Percentiles rank a stretch among this genome's conserved stretches.
Conservation (phyloP, 2,888 invertebrate genomes). For the Callinectes sapidus region DNA sequence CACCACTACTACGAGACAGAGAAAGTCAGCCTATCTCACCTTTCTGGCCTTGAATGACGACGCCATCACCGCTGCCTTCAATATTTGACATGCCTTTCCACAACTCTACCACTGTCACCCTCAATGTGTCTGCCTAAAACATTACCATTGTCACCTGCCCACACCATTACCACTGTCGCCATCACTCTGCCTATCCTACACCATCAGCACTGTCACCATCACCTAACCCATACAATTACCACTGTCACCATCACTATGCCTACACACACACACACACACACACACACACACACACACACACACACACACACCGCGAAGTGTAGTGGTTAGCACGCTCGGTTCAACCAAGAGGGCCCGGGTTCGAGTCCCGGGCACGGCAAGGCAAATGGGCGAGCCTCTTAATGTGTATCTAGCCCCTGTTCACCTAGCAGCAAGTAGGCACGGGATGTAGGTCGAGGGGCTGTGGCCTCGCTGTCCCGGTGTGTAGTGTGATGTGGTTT, state of each 20-base stretch:
- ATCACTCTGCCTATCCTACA: not conserved
- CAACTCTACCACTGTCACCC: not conserved
- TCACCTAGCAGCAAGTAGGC: no score
- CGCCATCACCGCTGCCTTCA: constrained; percentile 8
- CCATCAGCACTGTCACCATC: not conserved
- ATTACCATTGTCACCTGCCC: not conserved
- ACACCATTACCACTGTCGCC: not conserved
- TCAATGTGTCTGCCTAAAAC: not conserved
- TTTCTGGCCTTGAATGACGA: not conserved
- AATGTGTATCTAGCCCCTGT: no score
- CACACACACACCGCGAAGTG: no score
- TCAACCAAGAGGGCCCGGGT: no score
- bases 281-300: not conserved
- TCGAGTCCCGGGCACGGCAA: no score
- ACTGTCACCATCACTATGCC: no score
- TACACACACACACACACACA: not conserved
- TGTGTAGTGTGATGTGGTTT: no score
- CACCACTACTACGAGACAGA: not conserved
- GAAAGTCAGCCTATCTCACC: not conserved
- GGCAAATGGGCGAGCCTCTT: no score
- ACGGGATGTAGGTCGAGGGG: no score
- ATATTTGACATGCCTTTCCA: not conserved
- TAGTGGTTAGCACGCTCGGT: no score
- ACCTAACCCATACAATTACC: no score
- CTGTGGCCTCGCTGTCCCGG: no score